phyloP scores from a whole-genome alignment of 2,888 invertebrate genomes.

The Perizoma flavofasciatum region DNA sequence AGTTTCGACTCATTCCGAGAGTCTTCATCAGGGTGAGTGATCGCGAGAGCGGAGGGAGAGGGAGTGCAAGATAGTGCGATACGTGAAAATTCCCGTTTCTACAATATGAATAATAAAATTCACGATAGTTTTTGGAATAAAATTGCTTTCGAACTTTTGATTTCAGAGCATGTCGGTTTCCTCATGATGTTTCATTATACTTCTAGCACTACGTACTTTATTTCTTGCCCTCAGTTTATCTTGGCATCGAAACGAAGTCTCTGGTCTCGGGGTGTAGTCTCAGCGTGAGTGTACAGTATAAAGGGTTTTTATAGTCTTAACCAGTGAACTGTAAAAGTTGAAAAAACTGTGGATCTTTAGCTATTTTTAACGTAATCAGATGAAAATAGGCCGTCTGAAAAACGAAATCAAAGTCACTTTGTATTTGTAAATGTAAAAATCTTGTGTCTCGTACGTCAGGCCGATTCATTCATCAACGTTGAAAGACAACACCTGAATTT shows the following conservation, averaged over 20 bases:
- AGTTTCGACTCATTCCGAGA: too few species aligned
- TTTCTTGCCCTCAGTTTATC: background rate
- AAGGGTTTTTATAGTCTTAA: conserved; percentile 6
- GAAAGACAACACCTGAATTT: conserved; percentile 18
- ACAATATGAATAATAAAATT: too few species aligned
- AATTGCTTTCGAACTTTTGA: too few species aligned
- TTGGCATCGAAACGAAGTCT: too few species aligned
- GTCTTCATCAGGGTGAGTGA: too few species aligned
- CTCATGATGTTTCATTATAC: too few species aligned
- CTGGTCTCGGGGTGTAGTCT: background rate
- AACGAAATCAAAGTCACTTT: conserved; percentile 24
- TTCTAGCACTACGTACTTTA: too few species aligned
- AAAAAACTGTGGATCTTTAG: conserved; percentile 16
- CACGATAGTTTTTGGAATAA: too few species aligned
- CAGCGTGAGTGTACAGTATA: background rate
- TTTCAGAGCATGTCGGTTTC: too few species aligned
- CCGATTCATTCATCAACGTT: conserved; percentile 16
- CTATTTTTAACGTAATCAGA: conserved; percentile 20
- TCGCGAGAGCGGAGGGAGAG: too few species aligned
- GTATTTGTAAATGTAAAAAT: conserved; percentile 19
- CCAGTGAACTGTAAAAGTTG: conserved; percentile 16
- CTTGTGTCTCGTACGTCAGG: conserved; percentile 7
- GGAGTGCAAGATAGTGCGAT: too few species aligned
- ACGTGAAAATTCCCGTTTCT: too few species aligned
- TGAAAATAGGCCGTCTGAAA: conserved; percentile 18